phyloP scores from a whole-genome alignment of 2,888 invertebrate species.

The Andrena bicolor region DNA sequence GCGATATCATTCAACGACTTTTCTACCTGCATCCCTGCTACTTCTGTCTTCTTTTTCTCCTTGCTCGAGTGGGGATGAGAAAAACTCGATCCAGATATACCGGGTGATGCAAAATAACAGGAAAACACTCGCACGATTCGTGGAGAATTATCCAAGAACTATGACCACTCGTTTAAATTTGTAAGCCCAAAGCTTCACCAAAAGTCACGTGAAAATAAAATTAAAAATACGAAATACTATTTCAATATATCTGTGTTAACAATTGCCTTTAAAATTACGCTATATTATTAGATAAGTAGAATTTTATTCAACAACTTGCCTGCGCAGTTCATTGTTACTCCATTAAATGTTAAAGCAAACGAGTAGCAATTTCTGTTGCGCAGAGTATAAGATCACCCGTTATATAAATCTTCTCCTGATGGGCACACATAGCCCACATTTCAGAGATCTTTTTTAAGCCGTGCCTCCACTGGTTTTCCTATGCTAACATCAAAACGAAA shows the following conservation, averaged over 20 bases:
- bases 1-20: constrained; percentile 82
- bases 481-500: constrained; percentile 36
- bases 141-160: neutral
- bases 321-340: no score
- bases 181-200: neutral
- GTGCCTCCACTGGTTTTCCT: constrained; percentile 52
- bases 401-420: constrained; percentile 31
- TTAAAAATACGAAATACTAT: no score
- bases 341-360: neutral
- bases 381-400: constrained; percentile 36
- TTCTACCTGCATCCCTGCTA: constrained; percentile 78
- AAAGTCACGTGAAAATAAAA: neutral
- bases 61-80: constrained; percentile 56
- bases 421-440: constrained; percentile 69
- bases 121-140: neutral
- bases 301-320: no score
- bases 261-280: no score
- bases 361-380: neutral
- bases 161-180: neutral
- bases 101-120: constrained; percentile 61
- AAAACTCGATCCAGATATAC: constrained; percentile 73
- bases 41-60: constrained; percentile 36
- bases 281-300: no score
- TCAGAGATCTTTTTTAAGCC: constrained; percentile 67
- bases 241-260: no score